phyloP scores from a whole-genome alignment of 2,113 vertebrate species.

The Xenopus borealis region DNA sequence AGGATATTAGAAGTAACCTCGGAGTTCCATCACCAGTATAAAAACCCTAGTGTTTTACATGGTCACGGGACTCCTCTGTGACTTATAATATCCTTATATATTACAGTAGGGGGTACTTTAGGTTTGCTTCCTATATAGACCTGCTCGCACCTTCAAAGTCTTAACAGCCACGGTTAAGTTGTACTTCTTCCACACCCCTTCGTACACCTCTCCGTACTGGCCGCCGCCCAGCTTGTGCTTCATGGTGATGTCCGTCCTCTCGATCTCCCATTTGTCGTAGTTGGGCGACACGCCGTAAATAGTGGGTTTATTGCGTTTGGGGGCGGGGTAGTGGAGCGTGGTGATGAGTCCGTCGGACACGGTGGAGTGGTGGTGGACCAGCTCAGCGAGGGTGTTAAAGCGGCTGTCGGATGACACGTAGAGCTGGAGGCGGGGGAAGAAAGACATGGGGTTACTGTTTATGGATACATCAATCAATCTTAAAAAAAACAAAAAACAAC shows the following conservation, averaged over 20 bases:
- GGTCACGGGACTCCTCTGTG: no score
- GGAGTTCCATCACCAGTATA: no score
- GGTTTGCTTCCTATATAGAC: no score
- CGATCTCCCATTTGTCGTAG: conserved; percentile 98
- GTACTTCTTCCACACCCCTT: conserved; percentile 98
- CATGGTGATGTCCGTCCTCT: conserved; percentile 98
- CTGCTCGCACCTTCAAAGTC: conserved; percentile 83
- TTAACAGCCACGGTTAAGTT: conserved; percentile 95
- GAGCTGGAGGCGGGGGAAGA: conserved; percentile 71
- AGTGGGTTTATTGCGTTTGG: conserved; percentile 97
- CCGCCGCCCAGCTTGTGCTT: conserved; percentile 96
- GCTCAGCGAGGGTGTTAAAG: conserved; percentile 92
- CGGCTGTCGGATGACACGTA: conserved; percentile 97
- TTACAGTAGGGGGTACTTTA: no score
- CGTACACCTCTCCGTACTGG: conserved; percentile 97
- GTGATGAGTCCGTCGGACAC: conserved; percentile 96
- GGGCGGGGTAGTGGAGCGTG: conserved; percentile 93
- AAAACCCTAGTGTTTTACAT: no score
- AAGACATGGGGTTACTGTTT: background rate
- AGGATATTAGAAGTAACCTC: no score
- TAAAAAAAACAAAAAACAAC: no score
- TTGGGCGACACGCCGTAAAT: conserved; percentile 96
- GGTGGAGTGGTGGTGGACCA: conserved; percentile 96
- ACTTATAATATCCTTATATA: no score
- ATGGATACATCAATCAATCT: no score